These are phyloP conservation scores for Phalloptychus januarius DNA, from an alignment of 2,797 vertebrate species.

Conservation along the genomic window DNA sequence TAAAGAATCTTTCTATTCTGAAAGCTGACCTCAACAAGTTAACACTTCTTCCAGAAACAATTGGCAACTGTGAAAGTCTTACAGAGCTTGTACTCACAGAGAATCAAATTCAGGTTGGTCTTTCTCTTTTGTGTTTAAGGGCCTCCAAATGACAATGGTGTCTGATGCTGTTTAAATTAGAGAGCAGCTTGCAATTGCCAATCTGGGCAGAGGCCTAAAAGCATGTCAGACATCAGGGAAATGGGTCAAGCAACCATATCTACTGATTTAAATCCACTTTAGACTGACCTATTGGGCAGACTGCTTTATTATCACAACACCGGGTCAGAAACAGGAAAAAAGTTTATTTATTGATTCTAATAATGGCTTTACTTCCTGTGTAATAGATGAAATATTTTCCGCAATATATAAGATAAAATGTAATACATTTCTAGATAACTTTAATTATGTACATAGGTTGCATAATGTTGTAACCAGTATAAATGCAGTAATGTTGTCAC, in stretches of 20 bases:
- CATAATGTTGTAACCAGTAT: background rate
- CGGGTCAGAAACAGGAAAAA: background rate
- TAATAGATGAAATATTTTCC: background rate
- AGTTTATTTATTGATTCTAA: background rate
- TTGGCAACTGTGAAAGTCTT: conserved; percentile 95
- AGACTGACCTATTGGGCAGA: background rate
- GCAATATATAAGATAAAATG: background rate
- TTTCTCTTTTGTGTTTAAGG: background rate
- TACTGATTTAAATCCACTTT: background rate
- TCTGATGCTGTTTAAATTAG: background rate
- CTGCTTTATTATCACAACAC: background rate
- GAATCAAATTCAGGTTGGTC: conserved; percentile 91
- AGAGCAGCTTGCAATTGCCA: background rate
- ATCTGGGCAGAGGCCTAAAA: background rate
- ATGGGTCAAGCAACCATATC: background rate
- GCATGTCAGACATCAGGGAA: background rate
- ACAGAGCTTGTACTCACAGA: conserved; percentile 97
- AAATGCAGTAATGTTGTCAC: background rate
- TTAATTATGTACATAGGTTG: background rate
- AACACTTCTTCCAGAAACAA: conserved; percentile 88
- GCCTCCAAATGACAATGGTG: background rate
- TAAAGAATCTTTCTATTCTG: conserved; percentile 91
- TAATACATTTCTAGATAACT: background rate
- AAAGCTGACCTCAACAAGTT: conserved; percentile 96
- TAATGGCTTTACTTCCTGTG: background rate